Conservation (phyloP, 2,113 vertebrate species). For the Australoheros scitulus region DNA sequence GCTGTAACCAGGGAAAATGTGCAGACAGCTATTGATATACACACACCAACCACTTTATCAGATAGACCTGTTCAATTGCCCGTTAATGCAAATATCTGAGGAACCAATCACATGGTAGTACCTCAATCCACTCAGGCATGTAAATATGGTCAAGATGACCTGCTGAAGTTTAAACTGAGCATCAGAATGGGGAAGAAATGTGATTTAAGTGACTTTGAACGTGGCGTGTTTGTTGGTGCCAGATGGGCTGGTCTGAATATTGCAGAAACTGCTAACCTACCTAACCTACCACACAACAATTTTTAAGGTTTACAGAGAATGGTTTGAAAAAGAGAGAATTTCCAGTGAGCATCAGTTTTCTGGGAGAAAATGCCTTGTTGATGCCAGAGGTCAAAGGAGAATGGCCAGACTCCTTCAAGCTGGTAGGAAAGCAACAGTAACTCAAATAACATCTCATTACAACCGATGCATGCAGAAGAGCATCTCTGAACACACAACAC, state of each 20-base stretch:
- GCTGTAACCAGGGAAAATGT: not conserved
- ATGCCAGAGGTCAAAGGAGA: not conserved
- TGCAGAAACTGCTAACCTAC: not conserved
- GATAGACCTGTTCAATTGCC: not conserved
- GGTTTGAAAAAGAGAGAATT: not conserved
- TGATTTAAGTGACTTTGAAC: not conserved
- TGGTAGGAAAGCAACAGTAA: not conserved
- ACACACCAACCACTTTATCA: not conserved
- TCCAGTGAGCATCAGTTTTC: no score
- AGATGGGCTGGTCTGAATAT: no score
- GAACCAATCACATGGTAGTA: not conserved
- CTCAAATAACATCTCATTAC: not conserved
- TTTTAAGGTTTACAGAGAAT: no score
- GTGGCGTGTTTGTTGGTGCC: not conserved
- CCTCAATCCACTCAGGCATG: not conserved
- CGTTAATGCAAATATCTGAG: not conserved
- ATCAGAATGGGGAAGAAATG: not conserved
- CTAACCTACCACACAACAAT: not conserved
- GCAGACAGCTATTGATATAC: constrained; percentile 1
- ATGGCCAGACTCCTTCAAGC: not conserved
- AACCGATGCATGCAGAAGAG: not conserved
- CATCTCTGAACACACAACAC: not conserved
- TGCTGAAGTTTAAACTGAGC: not conserved
- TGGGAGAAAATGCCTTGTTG: no score
- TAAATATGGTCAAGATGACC: not conserved